phyloP scores from a whole-genome alignment of 2,113 vertebrate species.

The Serilophus lunatus region DNA sequence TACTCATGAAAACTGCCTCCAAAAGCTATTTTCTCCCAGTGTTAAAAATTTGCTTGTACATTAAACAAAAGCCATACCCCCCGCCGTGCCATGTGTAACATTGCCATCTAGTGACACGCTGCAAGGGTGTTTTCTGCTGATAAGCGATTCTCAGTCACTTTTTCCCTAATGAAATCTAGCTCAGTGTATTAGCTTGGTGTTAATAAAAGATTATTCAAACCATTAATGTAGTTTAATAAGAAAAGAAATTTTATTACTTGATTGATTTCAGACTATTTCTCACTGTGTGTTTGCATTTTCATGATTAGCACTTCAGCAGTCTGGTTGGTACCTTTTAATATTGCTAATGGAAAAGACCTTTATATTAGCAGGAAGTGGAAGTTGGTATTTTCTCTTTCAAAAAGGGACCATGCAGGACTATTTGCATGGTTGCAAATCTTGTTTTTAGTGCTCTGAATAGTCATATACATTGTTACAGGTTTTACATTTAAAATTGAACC shows the following conservation, averaged over 20 bases:
- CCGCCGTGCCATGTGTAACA: not conserved
- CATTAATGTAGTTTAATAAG: not conserved
- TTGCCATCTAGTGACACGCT: conserved; percentile 35
- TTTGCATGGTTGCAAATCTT: not conserved
- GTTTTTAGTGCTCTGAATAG: not conserved
- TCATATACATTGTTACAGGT: not conserved
- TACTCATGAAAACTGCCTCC: not conserved
- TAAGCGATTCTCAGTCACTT: not conserved
- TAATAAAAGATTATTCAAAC: not conserved
- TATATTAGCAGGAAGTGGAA: not conserved
- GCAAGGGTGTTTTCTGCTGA: not conserved
- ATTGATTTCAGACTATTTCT: not conserved
- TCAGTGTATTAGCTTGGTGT: not conserved
- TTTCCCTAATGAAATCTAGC: not conserved
- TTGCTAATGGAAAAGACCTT: not conserved
- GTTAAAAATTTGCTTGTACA: not conserved
- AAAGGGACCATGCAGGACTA: not conserved
- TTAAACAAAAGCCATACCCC: not conserved
- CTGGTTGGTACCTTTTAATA: not conserved
- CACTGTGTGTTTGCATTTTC: not conserved
- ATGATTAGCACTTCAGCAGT: not conserved
- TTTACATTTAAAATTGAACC: not conserved
- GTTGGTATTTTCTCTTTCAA: not conserved
- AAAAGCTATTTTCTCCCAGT: not conserved
- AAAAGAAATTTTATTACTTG: not conserved